phyloP scores from a whole-genome alignment of 2,797 vertebrate genomes.

The Gymnothorax reevesii region DNA sequence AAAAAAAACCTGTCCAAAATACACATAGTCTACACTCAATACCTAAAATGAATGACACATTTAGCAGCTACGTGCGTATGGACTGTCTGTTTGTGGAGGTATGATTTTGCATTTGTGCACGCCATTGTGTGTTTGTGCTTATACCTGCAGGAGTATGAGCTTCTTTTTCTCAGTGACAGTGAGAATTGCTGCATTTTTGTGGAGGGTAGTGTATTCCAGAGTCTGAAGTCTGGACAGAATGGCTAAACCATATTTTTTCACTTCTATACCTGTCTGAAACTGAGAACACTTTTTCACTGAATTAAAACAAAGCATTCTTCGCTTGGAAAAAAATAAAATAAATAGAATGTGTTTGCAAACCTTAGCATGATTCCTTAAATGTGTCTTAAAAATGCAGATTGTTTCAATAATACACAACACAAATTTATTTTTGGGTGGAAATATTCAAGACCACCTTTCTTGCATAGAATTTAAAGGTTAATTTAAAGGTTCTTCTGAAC shows the following conservation, averaged over 20 bases:
- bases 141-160: not conserved
- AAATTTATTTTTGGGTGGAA: constrained; percentile 51
- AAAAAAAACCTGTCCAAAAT: too few relatives aligned
- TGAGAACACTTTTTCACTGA: constrained; percentile 76
- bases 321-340: constrained; percentile 70
- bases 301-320: constrained; percentile 73
- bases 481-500: constrained; percentile 56
- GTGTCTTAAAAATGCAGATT: constrained; percentile 58
- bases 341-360: constrained; percentile 57
- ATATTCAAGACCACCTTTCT: constrained; percentile 62
- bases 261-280: constrained; percentile 74
- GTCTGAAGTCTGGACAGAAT: constrained; percentile 61
- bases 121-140: not conserved
- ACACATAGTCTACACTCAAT: too few relatives aligned
- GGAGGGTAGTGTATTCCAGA: constrained; percentile 26
- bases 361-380: constrained; percentile 52
- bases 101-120: not conserved
- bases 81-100: not conserved
- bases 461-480: constrained; percentile 63
- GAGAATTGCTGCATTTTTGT: constrained; percentile 25
- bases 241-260: constrained; percentile 74
- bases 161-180: not conserved
- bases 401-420: constrained; percentile 46
- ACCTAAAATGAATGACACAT: not conserved
- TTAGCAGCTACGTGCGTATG: not conserved